phyloP scores from a whole-genome alignment of 2,888 invertebrate genomes.

The Margaritifera margaritifera region DNA sequence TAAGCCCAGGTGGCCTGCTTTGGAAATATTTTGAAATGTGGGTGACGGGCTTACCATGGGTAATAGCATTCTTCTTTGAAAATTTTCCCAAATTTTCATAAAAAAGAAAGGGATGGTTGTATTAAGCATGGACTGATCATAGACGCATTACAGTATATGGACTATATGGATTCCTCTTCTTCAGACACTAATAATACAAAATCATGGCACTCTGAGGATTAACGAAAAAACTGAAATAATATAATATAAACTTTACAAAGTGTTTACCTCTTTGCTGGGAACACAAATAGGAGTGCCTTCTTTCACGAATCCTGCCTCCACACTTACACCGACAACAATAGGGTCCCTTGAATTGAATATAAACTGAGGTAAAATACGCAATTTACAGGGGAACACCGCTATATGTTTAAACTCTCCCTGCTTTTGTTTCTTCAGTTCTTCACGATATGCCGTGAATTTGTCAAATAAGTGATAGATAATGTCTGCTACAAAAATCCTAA shows the following conservation, averaged over 20 bases:
- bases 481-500: slow-evolving; percentile 94
- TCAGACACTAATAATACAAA: too few relatives aligned
- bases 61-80: too few relatives aligned
- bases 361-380: slow-evolving; percentile 86
- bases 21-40: too few relatives aligned
- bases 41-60: too few relatives aligned
- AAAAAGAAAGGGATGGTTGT: too few relatives aligned
- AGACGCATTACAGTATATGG: too few relatives aligned
- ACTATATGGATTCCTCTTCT: too few relatives aligned
- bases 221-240: background rate
- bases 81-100: too few relatives aligned
- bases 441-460: slow-evolving; percentile 86
- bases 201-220: background rate
- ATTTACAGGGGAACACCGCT: slow-evolving; percentile 96
- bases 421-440: slow-evolving; percentile 91
- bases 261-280: slow-evolving; percentile 87
- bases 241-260: background rate
- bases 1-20: too few relatives aligned
- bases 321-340: slow-evolving; percentile 95
- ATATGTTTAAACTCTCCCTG: slow-evolving; percentile 96
- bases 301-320: slow-evolving; percentile 95
- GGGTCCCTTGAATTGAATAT: slow-evolving; percentile 99
- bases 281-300: slow-evolving; percentile 99
- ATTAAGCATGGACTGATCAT: too few relatives aligned
- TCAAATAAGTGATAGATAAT: slow-evolving; percentile 99